phyloP scores from a whole-genome alignment of 1,140 invertebrate genomes.

The Arion vulgaris region DNA sequence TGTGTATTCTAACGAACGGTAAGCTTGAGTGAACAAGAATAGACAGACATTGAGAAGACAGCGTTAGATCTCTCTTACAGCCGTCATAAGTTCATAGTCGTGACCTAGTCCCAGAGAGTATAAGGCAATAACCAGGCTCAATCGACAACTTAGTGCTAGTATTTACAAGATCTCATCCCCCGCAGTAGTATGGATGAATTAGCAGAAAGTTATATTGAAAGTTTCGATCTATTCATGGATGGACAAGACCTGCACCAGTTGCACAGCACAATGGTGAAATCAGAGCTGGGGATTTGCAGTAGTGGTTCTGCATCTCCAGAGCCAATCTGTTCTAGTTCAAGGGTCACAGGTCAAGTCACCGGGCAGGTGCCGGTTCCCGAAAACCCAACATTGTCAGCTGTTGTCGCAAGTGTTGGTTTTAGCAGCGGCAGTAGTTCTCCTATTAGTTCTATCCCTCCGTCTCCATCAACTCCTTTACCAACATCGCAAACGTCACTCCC shows the following conservation, averaged over 20 bases:
- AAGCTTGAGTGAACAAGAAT: too few relatives aligned
- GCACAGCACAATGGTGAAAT: slow-evolving; percentile 52
- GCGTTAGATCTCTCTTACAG: too few relatives aligned
- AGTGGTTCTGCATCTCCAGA: slow-evolving; percentile 28
- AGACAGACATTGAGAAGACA: neutral
- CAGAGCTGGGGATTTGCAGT: slow-evolving; percentile 36
- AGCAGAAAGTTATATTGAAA: slow-evolving; percentile 65
- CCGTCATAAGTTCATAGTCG: slow-evolving; percentile 27
- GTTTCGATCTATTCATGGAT: slow-evolving; percentile 64
- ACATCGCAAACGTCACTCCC: slow-evolving; percentile 30
- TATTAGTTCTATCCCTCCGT: slow-evolving; percentile 23
- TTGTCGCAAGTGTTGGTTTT: neutral
- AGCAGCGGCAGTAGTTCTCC: slow-evolving; percentile 24
- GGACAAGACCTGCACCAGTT: slow-evolving; percentile 55
- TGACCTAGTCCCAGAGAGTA: slow-evolving; percentile 48
- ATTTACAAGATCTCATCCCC: slow-evolving; percentile 17
- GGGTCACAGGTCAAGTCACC: slow-evolving; percentile 41
- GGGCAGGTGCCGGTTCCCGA: slow-evolving; percentile 24
- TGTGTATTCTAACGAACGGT: neutral
- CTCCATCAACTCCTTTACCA: slow-evolving; percentile 29
- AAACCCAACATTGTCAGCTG: slow-evolving; percentile 39
- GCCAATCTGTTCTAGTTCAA: slow-evolving; percentile 36
- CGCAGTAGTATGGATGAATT: slow-evolving; percentile 49
- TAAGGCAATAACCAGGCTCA: slow-evolving; percentile 52
- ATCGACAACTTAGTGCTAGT: slow-evolving; percentile 26